Base-by-base conservation (phyloP, 2,888 invertebrate genomes). In the Patella ulyssiponensis region DNA sequence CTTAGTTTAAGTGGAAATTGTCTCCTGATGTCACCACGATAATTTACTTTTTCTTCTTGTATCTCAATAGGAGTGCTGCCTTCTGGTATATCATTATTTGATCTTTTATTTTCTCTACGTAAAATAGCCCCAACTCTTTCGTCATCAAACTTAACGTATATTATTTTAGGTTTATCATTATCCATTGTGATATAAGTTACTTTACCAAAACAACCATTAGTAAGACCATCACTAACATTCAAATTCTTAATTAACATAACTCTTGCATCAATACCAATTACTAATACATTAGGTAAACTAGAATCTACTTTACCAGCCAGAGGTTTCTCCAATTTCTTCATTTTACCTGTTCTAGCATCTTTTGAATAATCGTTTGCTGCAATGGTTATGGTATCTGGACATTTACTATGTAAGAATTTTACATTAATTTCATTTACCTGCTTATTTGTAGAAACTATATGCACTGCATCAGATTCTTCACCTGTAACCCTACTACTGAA, bases 371-470 rank as follows among this genome's bases (percentile, higher is more conserved):
- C 78, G 64, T 77, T 15, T 15, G 79, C 80, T 54, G 71, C 64
- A 64, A 80, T 73, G 12, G 58, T 23, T 56, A 77, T 73, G 17
- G 73, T 15, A 44, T 79, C 69, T 23, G 23, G 15, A 33, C 73
- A 71, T n/a, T 33, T 15, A 73, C 11, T 56, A 15, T 54, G 23
- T 20, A 78, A 44, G 73, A 73, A 75, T n/a, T 58, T 70, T 9
- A 71, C 15, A 56, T 80, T 80, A 54, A 72, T 53, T 56, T 15
- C 73, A 64, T 80, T 75, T 7, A 76, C 77, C 51, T 80, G 78
- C 2, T 72, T 72, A 75, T 80, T 80, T 33, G 78, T 79, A 51
- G 80, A 53, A 73, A 53, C 78, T 33, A 79, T 75, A 72, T 80
- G 78, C n/a, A 80, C 51, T n/a, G 54, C 69, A 70, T 77, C 71